These are phyloP conservation scores for Drosophila pachea DNA, from an alignment of 1,140 invertebrate genomes.

Conservation along the genomic window DNA sequence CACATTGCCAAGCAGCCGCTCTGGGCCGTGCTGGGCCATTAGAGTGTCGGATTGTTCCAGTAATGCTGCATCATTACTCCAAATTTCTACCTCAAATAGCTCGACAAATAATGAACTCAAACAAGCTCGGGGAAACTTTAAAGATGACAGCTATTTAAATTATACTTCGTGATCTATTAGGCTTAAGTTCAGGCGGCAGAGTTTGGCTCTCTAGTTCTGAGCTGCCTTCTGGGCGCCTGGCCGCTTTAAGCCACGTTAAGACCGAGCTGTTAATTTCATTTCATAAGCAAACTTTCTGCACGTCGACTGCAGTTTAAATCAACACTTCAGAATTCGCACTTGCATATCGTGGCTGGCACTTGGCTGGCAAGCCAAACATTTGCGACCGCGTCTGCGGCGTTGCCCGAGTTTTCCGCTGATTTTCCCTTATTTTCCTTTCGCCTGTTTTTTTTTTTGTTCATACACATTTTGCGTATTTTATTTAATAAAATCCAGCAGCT, in stretches of 20 bases:
- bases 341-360: constrained; percentile 33
- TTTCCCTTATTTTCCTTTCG: constrained; percentile 29
- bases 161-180: too few relatives aligned
- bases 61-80: neutral
- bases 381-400: constrained; percentile 37
- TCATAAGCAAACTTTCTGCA: constrained; percentile 50
- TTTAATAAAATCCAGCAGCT: constrained; percentile 69
- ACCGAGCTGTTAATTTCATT: constrained; percentile 57
- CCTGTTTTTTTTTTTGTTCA: constrained; percentile 17
- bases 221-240: neutral
- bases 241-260: neutral
- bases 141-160: too few relatives aligned
- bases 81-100: too few relatives aligned
- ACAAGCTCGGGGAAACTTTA: too few relatives aligned
- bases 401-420: constrained; percentile 23
- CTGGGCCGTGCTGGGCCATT: neutral
- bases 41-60: neutral
- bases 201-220: neutral
- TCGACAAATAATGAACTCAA: too few relatives aligned
- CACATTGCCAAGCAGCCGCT: constrained; percentile 5
- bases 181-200: neutral
- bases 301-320: constrained; percentile 54
- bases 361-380: constrained; percentile 25
- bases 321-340: constrained; percentile 61
- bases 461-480: constrained; percentile 63